These are phyloP conservation scores for Diabrotica undecimpunctata DNA, from an alignment of 1,140 invertebrate species.

Conservation along the genomic window DNA sequence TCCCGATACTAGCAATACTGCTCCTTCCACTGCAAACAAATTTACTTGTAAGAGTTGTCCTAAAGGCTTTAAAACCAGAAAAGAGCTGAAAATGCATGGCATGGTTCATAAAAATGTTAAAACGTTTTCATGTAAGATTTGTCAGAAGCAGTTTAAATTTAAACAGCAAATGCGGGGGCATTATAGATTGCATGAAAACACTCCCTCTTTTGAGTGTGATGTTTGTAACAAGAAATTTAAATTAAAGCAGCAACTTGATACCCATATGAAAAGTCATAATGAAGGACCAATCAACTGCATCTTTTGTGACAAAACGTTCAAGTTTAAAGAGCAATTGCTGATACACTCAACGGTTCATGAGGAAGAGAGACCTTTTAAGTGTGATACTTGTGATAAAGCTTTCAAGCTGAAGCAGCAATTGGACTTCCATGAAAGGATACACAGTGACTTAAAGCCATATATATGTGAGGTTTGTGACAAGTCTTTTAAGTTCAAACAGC, in stretches of 20 bases:
- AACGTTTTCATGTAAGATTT: conserved; percentile 24
- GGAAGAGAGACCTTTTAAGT: conserved; percentile 25
- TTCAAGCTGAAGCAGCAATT: conserved; percentile 30
- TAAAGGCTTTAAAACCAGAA: conserved; percentile 21
- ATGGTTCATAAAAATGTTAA: conserved; percentile 10
- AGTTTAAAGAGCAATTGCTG: conserved; percentile 25
- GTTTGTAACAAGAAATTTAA: conserved; percentile 27
- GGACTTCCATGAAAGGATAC: conserved; percentile 21
- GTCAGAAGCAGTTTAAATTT: conserved; percentile 31
- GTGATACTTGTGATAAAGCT: conserved; percentile 21
- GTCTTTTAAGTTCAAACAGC: conserved; percentile 27
- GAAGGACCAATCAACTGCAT: conserved; percentile 25
- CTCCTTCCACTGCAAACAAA: neutral
- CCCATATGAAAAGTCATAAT: conserved; percentile 23
- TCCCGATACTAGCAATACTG: neutral
- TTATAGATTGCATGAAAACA: conserved; percentile 27
- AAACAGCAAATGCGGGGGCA: conserved; percentile 30
- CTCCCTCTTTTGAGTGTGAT: conserved; percentile 24
- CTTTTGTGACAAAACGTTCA: conserved; percentile 24
- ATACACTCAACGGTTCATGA: conserved; percentile 24
- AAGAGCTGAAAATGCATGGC: conserved; percentile 11
- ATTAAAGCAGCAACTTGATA: conserved; percentile 26
- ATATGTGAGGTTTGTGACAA: conserved; percentile 24
- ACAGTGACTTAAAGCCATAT: conserved; percentile 25
- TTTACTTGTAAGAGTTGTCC: conserved; percentile 17